A percentile compares a stretch with the other conserved stretches of the same genome.
These are phyloP conservation scores for Lamprologus ornatipinnis DNA, from an alignment of 2,113 vertebrate species.

Conservation along the genomic window DNA sequence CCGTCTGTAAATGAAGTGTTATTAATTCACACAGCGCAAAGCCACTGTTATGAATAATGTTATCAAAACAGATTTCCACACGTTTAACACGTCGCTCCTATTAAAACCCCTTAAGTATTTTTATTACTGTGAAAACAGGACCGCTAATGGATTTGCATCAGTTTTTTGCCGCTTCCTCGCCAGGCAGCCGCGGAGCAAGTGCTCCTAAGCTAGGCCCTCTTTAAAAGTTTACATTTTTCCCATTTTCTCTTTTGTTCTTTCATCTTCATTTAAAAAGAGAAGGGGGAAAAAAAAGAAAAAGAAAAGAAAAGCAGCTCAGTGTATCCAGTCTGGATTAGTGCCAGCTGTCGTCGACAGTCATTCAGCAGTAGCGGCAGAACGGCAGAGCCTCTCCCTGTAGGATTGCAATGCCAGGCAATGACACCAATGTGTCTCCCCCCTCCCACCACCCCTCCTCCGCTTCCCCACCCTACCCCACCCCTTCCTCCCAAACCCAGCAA, in stretches of 20 bases:
- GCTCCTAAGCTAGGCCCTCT: conserved; percentile 60
- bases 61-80: conserved; percentile 81
- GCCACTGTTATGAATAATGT: conserved; percentile 79
- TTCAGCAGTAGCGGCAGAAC: conserved; percentile 21
- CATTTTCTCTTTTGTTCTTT: conserved; percentile 64
- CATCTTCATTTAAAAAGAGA: conserved; percentile 49
- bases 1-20: conserved; percentile 79
- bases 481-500: not conserved
- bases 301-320: conserved; percentile 54
- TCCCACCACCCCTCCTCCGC: not conserved
- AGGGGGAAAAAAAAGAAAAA: fast-evolving
- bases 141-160: conserved; percentile 75
- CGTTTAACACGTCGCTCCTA: conserved; percentile 71
- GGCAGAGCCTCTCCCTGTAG: conserved; percentile 47
- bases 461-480: not conserved
- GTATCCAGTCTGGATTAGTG: conserved; percentile 68
- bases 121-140: conserved; percentile 71
- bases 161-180: conserved; percentile 30
- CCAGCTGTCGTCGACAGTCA: conserved; percentile 34
- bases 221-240: conserved; percentile 64
- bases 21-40: conserved; percentile 77
- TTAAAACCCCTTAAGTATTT: conserved; percentile 76
- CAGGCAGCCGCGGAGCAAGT: conserved; percentile 23
- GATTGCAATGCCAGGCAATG: conserved; percentile 59
- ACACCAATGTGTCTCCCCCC: not conserved